Conservation (phyloP, 2,888 invertebrate genomes). For the Drosophila barbarae region DNA sequence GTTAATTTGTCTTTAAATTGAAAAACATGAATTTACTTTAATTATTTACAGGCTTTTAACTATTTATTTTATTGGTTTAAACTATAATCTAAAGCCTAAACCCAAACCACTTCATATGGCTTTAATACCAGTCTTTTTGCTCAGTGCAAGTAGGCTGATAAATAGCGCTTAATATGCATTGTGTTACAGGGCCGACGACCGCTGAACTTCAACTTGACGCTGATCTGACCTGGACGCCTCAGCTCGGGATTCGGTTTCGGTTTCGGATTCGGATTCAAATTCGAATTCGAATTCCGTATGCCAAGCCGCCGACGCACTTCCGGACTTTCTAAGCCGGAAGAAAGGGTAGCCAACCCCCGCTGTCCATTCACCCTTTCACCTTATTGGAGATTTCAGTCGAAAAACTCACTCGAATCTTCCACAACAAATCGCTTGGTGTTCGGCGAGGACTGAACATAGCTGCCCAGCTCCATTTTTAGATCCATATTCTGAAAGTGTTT, state of each 20-base stretch:
- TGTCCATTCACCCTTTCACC: background rate
- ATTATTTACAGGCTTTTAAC: background rate
- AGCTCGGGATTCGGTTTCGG: background rate
- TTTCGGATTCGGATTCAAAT: background rate
- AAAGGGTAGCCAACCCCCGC: background rate
- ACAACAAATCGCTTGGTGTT: conserved; percentile 75
- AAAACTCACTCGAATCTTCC: conserved; percentile 76
- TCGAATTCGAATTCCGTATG: conserved; percentile 4
- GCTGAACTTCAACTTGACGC: conserved; percentile 54
- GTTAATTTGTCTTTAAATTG: background rate
- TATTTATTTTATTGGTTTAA: background rate
- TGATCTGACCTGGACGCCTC: conserved; percentile 3
- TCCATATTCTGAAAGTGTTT: conserved; percentile 19
- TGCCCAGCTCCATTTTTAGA: conserved; percentile 59
- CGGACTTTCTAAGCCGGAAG: conserved; percentile 59
- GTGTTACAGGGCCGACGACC: conserved; percentile 52
- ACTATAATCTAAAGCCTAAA: background rate
- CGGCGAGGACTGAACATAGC: conserved; percentile 56
- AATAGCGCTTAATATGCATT: conserved; percentile 6
- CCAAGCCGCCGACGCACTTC: conserved; percentile 45
- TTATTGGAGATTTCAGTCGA: background rate
- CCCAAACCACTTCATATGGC: no score
- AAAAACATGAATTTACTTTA: no score
- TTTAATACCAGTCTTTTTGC: background rate
- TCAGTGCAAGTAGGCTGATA: conserved; percentile 1